Evolutionary conservation across 2,113 vertebrate species (phyloP).

Genomic region (Stegastes partitus): DNA sequence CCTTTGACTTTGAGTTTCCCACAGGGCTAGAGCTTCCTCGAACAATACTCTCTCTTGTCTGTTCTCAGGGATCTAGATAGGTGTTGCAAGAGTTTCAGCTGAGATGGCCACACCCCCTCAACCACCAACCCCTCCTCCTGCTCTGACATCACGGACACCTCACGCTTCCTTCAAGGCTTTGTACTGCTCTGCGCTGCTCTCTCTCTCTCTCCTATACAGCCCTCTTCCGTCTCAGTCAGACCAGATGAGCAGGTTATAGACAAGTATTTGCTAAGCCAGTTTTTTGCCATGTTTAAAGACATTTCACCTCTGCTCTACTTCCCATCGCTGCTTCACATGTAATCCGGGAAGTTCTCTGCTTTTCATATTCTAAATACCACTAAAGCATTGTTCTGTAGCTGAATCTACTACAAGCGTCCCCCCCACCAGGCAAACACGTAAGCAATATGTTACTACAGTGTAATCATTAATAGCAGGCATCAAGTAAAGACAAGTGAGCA

Average conservation of each 20-base stretch:
- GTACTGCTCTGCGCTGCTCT: slow-evolving; percentile 13
- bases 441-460: slow-evolving; percentile 73
- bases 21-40: slow-evolving; percentile 78
- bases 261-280: slow-evolving; percentile 23
- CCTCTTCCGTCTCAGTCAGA: slow-evolving; percentile 63
- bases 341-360: slow-evolving; percentile 28
- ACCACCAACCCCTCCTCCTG: slow-evolving; percentile 78
- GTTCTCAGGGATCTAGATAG: slow-evolving; percentile 84
- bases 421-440: slow-evolving; percentile 64
- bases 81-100: slow-evolving; percentile 88
- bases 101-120: slow-evolving; percentile 72
- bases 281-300: slow-evolving; percentile 28
- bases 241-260: slow-evolving; percentile 80
- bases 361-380: slow-evolving; percentile 39
- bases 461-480: slow-evolving; percentile 81
- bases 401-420: slow-evolving; percentile 17
- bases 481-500: slow-evolving; percentile 24
- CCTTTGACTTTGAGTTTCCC: slow-evolving; percentile 79
- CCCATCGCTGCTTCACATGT: slow-evolving; percentile 5
- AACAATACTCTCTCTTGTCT: slow-evolving; percentile 85
- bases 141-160: slow-evolving; percentile 87
- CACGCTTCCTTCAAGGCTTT: slow-evolving; percentile 67
- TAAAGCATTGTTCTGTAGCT: slow-evolving; percentile 31
- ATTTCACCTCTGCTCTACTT: slow-evolving; percentile 43
- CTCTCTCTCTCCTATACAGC: slow-evolving; percentile 19